phyloP scores from a whole-genome alignment of 2,113 vertebrate species.

The Myotis lucifugus region DNA sequence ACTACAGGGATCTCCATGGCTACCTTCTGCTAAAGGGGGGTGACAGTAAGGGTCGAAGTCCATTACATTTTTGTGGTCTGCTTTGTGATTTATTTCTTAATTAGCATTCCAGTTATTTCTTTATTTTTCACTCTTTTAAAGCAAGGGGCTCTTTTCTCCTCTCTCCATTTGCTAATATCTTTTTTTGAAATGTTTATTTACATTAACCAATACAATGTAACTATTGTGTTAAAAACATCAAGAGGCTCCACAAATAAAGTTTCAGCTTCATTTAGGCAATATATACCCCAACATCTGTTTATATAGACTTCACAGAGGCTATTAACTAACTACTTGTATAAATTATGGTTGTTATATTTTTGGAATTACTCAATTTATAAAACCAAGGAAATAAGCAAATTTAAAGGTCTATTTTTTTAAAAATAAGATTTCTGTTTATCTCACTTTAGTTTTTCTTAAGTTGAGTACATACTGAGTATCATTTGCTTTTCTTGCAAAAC shows the following conservation, averaged over 20 bases:
- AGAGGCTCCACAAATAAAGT: background rate
- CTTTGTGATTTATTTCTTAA: background rate
- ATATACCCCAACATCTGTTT: background rate
- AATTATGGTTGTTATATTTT: background rate
- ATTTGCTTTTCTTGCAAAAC: background rate
- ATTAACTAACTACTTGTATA: background rate
- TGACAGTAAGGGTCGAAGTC: background rate
- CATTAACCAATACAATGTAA: background rate
- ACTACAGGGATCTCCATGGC: rapidly evolving
- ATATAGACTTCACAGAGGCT: background rate
- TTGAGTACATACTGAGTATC: background rate
- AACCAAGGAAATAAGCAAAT: background rate
- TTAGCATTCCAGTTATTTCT: background rate
- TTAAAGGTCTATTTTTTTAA: background rate
- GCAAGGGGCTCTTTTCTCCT: background rate
- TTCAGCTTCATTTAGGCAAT: conserved; percentile 15
- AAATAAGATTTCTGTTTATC: background rate
- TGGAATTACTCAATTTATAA: background rate
- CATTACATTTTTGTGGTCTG: background rate
- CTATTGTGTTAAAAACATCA: background rate
- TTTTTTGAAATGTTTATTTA: background rate
- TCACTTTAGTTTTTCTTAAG: background rate
- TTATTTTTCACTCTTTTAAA: background rate
- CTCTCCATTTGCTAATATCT: background rate
- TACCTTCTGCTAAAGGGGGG: background rate